These are phyloP conservation scores for Calcarius ornatus DNA, from an alignment of 2,113 vertebrate genomes.

Conservation along the genomic window DNA sequence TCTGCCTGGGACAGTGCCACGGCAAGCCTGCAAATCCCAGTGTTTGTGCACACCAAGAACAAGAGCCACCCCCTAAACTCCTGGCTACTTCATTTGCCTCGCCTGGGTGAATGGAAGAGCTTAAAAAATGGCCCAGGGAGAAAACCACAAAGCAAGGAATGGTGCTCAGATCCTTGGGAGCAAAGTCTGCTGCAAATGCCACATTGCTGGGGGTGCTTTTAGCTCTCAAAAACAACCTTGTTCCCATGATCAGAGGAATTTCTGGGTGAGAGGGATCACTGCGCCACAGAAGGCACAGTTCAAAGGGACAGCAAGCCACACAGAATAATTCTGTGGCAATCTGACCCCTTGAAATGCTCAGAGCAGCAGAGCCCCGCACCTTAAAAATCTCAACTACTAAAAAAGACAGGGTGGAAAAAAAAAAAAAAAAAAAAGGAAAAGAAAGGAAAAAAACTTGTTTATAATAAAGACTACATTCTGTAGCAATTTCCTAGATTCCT, in stretches of 20 bases:
- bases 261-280: slow-evolving; percentile 44
- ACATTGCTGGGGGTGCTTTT: neutral
- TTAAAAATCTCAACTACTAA: slow-evolving; percentile 75
- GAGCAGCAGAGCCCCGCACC: slow-evolving; percentile 60
- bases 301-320: slow-evolving; percentile 59
- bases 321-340: slow-evolving; percentile 55
- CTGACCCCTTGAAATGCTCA: slow-evolving; percentile 62
- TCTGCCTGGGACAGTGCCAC: slow-evolving; percentile 3
- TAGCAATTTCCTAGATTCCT: slow-evolving; percentile 91
- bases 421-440: slow-evolving; percentile 43
- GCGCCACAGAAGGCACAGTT: slow-evolving; percentile 51
- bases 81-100: neutral
- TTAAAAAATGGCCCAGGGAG: neutral
- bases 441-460: slow-evolving; percentile 76
- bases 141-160: neutral
- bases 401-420: slow-evolving; percentile 41
- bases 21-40: slow-evolving; percentile 28
- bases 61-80: neutral
- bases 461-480: slow-evolving; percentile 91
- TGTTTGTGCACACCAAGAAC: neutral
- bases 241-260: slow-evolving; percentile 67
- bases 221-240: slow-evolving; percentile 29
- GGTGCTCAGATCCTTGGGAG: slow-evolving; percentile 4
- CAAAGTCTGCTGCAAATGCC: neutral
- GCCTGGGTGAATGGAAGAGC: neutral